A percentile compares a stretch with the other conserved stretches of the same genome.
phyloP scores from a whole-genome alignment of 2,113 vertebrate genomes.

The Osmerus mordax region DNA sequence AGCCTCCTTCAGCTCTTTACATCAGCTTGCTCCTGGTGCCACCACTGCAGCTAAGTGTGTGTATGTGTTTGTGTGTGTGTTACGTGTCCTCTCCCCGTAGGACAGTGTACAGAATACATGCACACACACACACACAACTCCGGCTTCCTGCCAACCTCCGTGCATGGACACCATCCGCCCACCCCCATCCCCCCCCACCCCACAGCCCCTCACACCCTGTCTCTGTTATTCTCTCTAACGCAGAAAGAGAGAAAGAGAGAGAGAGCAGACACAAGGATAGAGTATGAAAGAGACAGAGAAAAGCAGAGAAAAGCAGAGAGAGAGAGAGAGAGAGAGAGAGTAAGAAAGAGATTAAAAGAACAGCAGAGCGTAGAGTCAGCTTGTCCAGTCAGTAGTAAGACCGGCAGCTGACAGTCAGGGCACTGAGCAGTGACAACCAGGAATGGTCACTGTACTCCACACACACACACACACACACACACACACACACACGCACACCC shows the following conservation, averaged over 20 bases:
- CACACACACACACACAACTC: constrained; percentile 22
- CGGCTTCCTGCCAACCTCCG: background rate
- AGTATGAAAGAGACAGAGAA: too few species aligned
- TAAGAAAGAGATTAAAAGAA: background rate
- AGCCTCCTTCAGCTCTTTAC: constrained; percentile 13
- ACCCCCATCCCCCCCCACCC: too few species aligned
- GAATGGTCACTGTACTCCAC: constrained; percentile 1
- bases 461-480: constrained; percentile 26
- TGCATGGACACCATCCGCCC: too few species aligned
- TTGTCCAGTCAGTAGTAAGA: constrained; percentile 44
- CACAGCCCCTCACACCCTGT: too few species aligned
- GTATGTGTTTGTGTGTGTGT: constrained; percentile 32
- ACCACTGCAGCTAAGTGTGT: constrained; percentile 31
- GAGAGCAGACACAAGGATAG: too few species aligned
- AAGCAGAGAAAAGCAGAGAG: too few species aligned
- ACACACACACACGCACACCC: too few species aligned
- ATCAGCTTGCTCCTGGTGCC: background rate
- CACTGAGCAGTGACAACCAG: constrained; percentile 38
- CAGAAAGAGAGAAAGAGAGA: too few species aligned
- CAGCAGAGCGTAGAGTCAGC: constrained; percentile 38
- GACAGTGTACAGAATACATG: constrained; percentile 11
- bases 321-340: background rate
- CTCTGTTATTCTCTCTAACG: too few species aligned
- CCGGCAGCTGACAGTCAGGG: constrained; percentile 32
- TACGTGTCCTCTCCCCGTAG: background rate